A percentile compares a stretch with the other conserved stretches of the same genome.
These are phyloP conservation scores for Bacillus rossius DNA, from an alignment of 1,140 invertebrate species.

Conservation along the genomic window DNA sequence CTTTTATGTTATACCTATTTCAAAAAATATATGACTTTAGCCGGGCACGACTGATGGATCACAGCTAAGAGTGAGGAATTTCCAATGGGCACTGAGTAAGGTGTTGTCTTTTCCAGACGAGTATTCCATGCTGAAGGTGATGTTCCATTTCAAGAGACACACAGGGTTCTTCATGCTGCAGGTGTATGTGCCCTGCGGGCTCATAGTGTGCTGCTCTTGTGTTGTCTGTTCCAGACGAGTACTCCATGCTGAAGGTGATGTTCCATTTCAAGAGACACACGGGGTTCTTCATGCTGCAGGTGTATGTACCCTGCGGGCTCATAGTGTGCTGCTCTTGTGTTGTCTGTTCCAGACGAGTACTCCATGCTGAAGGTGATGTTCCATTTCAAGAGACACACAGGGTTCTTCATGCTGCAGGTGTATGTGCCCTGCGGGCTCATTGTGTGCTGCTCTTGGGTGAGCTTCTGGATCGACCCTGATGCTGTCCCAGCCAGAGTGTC, in stretches of 20 bases:
- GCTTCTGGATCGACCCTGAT: slow-evolving; percentile 59
- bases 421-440: slow-evolving; percentile 56
- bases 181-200: slow-evolving; percentile 54
- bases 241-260: slow-evolving; percentile 46
- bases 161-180: slow-evolving; percentile 56
- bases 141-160: slow-evolving; percentile 47
- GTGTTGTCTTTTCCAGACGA: slow-evolving; percentile 31
- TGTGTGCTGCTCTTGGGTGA: slow-evolving; percentile 57
- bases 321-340: slow-evolving; percentile 61
- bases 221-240: slow-evolving; percentile 32
- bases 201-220: slow-evolving; percentile 56
- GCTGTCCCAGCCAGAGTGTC: slow-evolving; percentile 54
- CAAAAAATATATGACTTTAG: too few species aligned
- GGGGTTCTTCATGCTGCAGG: slow-evolving; percentile 56
- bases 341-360: slow-evolving; percentile 34
- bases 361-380: slow-evolving; percentile 49
- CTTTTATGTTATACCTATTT: too few species aligned
- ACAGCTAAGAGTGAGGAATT: too few species aligned
- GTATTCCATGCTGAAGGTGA: slow-evolving; percentile 45
- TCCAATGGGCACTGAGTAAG: too few species aligned
- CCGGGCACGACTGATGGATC: too few species aligned
- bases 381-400: slow-evolving; percentile 46
- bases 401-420: slow-evolving; percentile 56
- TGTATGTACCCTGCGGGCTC: slow-evolving; percentile 54
- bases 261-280: slow-evolving; percentile 49